Base-by-base conservation (phyloP, 2,113 vertebrate genomes). In the Desmodus rotundus region DNA sequence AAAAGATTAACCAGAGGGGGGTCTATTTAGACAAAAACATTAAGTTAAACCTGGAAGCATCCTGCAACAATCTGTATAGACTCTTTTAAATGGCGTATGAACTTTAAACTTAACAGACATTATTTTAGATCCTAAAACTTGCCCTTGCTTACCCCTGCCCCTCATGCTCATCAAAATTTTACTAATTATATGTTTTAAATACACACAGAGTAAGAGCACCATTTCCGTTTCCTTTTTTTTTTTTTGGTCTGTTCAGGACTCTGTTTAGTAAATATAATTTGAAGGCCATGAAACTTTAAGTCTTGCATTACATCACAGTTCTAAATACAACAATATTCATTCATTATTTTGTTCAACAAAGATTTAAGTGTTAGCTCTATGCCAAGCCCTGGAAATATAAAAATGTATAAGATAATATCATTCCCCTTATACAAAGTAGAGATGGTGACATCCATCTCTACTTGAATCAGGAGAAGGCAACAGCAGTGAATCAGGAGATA, bases 1-100 rank as follows among this genome's bases (percentile, higher is more conserved):
- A 97, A 92, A 96, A 95, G 58, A 96, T 88, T 97, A 90, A 89
- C 83, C 91, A 96, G 95, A 97, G 94, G 90, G 36, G 38, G 73
- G 8, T 89, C 9, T 87, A n/a, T 95, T 95, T 95, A 82, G 73
- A 52, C 12, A 88, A 78, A 74, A 88, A 9, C 97, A 31, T 92
- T 96, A 94, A 41, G 77, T 98, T 92, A 91, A 70, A 96, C 19
- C 24, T 97, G 92, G 73, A 97, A 96, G 58, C 31, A 94, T 96
- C 83, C 93, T 87, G 67, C 73, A 89, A 86, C 82, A 87, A 88
- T 56, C 67, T 92, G 86, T 91, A 47, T 94, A 95, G 67, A 89
- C 89, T 94, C 28, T 80, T 97, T 43, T 73, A 97, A 92, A 67
- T 47, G 13, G 45, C 56, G 7, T 65, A 58, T 24, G 20, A 36